Percentiles rank a stretch among this genome's conserved stretches.
phyloP scores from a whole-genome alignment of 1,140 invertebrate genomes.

The Hirudo medicinalis region DNA sequence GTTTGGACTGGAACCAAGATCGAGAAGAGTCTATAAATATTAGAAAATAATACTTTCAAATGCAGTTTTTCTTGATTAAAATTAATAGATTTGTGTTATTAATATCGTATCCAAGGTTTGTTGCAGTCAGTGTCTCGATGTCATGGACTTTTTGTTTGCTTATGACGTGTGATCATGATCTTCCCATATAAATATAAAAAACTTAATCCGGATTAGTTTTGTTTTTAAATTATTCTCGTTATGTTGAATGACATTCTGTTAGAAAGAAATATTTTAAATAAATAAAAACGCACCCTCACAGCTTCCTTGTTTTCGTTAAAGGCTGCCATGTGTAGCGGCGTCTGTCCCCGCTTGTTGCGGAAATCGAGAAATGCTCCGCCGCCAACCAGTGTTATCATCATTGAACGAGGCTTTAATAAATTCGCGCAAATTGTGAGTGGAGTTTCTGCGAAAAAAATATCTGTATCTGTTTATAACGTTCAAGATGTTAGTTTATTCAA shows the following conservation, averaged over 20 bases:
- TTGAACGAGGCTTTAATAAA: constrained; percentile 47
- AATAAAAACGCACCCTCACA: constrained; percentile 49
- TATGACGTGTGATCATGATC: neutral
- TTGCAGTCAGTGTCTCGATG: neutral
- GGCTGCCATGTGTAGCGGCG: constrained; percentile 74
- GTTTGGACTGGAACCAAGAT: constrained; percentile 90
- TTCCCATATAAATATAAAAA: neutral
- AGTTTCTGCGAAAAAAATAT: constrained; percentile 55
- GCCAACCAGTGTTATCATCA: constrained; percentile 88
- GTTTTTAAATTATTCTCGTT: too few species aligned
- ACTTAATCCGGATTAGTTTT: neutral
- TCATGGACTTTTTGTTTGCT: too few species aligned
- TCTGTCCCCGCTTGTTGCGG: constrained; percentile 81
- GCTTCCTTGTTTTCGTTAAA: constrained; percentile 72
- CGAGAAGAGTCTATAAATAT: constrained; percentile 57
- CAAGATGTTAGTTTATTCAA: too few species aligned
- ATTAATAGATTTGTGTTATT: neutral
- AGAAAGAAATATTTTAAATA: neutral
- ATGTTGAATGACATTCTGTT: too few species aligned
- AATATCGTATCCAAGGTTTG: neutral
- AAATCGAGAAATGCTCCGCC: constrained; percentile 94
- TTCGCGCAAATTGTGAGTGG: constrained; percentile 66
- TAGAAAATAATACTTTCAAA: neutral
- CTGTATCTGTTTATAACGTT: neutral
- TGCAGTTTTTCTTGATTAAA: neutral